A percentile compares a stretch with the other conserved stretches of the same genome.
phyloP scores from a whole-genome alignment of 1,140 invertebrate species.

The Cydia pomonella region DNA sequence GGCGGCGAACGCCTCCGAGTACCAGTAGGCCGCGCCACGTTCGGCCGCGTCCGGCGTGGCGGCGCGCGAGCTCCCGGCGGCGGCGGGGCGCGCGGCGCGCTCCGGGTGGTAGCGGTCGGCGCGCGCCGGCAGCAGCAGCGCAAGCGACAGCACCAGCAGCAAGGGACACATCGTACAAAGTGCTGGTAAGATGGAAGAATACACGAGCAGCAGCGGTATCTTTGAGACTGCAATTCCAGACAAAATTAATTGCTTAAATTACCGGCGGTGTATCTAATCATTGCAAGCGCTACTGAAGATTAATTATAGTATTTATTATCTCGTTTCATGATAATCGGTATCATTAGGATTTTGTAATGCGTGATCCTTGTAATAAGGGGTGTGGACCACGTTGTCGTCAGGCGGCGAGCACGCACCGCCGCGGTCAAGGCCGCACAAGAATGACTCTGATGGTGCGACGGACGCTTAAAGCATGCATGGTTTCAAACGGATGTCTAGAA shows the following conservation, averaged over 20 bases:
- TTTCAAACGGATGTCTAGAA: too few species aligned
- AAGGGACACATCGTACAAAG: neutral
- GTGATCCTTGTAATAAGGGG: neutral
- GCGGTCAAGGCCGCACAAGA: neutral
- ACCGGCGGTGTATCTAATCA: neutral
- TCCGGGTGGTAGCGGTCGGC: constrained; percentile 19
- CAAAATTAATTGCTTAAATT: neutral
- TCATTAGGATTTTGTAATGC: neutral
- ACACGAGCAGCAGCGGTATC: neutral
- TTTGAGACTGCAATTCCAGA: neutral
- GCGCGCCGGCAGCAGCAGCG: neutral
- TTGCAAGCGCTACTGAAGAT: neutral
- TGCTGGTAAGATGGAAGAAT: neutral
- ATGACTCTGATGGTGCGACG: too few species aligned
- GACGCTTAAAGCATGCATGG: too few species aligned
- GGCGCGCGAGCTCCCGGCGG: constrained; percentile 1
- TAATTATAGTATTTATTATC: neutral
- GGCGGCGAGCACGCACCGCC: constrained; percentile 81
- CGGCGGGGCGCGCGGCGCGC: neutral
- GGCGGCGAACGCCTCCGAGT: constrained; percentile 13
- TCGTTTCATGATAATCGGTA: neutral
- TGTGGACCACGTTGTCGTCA: neutral
- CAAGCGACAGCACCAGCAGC: neutral
- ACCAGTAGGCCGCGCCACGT: neutral
- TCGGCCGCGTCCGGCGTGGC: constrained; percentile 8